Evolutionary conservation across 2,113 vertebrate species (phyloP).

Genomic region (Urocynchramus pylzowi): DNA sequence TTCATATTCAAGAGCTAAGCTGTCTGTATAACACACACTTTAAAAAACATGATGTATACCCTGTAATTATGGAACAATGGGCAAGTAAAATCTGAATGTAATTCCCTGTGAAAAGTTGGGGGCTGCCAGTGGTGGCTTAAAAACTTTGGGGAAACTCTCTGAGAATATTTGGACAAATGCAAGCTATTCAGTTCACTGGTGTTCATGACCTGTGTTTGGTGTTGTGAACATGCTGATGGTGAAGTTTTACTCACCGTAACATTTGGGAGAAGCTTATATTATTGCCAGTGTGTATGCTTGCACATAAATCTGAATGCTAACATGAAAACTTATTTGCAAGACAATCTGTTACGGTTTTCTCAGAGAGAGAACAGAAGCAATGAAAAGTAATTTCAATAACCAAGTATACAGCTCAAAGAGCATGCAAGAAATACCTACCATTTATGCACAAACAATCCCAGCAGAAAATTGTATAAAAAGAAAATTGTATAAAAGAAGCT

Average conservation of each 20-base stretch:
- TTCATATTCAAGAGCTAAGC: not conserved
- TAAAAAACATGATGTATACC: not conserved
- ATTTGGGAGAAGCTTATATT: not conserved
- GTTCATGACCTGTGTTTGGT: not conserved
- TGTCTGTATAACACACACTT: not conserved
- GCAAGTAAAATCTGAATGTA: not conserved
- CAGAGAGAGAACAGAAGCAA: not conserved
- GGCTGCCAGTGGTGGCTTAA: not conserved
- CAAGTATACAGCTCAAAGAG: not conserved
- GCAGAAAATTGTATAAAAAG: too few relatives aligned
- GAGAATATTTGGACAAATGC: not conserved
- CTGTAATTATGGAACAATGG: not conserved
- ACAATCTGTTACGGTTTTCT: not conserved
- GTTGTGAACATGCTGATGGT: not conserved
- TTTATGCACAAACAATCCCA: not conserved
- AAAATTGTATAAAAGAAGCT: too few relatives aligned
- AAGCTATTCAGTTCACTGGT: not conserved
- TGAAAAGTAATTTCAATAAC: not conserved
- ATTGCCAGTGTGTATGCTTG: not conserved
- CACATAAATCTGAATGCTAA: not conserved
- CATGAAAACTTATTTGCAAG: not conserved
- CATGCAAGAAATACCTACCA: not conserved
- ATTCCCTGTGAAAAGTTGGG: not conserved
- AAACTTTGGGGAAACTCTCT: not conserved
- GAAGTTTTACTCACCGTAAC: not conserved